phyloP scores from a whole-genome alignment of 2,797 vertebrate species.

The Malurus splendens region DNA sequence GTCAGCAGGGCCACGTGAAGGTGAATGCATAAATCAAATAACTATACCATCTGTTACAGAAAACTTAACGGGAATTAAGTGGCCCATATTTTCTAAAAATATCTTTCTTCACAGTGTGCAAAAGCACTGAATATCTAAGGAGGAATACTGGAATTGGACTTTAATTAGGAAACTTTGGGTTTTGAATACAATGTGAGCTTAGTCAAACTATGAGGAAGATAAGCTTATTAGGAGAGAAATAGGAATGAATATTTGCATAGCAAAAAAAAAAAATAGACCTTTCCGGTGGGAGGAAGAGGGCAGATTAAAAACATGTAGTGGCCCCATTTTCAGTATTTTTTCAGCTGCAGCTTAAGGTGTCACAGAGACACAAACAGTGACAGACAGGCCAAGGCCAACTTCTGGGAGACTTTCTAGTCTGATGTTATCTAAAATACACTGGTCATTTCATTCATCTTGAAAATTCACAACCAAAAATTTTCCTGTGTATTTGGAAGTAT shows the following conservation, averaged over 20 bases:
- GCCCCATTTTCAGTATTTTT: not conserved
- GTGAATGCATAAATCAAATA: slow-evolving; percentile 71
- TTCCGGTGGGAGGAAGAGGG: not conserved
- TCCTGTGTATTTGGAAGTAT: not conserved
- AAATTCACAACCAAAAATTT: not conserved
- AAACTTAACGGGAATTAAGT: slow-evolving; percentile 68
- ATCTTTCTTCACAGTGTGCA: slow-evolving; percentile 52
- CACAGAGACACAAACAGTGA: not conserved
- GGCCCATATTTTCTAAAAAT: slow-evolving; percentile 68
- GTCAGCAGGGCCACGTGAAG: slow-evolving; percentile 69
- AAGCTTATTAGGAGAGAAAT: slow-evolving; percentile 35
- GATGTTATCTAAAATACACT: not conserved
- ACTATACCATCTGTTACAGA: slow-evolving; percentile 68
- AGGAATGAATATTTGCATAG: not conserved
- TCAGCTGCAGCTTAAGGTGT: not conserved
- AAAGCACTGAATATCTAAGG: slow-evolving; percentile 51
- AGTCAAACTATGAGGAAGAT: slow-evolving; percentile 29
- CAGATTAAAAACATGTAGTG: not conserved
- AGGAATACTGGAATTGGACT: slow-evolving; percentile 38
- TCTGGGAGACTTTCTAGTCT: not conserved
- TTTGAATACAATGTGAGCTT: slow-evolving; percentile 37
- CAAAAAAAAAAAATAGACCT: not conserved
- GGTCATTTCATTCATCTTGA: not conserved
- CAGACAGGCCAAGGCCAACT: not conserved
- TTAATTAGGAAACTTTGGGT: slow-evolving; percentile 48